Base-by-base conservation (phyloP, 53 echinoderm and acorn worm genomes). In the Temnopleurus reevesii region DNA sequence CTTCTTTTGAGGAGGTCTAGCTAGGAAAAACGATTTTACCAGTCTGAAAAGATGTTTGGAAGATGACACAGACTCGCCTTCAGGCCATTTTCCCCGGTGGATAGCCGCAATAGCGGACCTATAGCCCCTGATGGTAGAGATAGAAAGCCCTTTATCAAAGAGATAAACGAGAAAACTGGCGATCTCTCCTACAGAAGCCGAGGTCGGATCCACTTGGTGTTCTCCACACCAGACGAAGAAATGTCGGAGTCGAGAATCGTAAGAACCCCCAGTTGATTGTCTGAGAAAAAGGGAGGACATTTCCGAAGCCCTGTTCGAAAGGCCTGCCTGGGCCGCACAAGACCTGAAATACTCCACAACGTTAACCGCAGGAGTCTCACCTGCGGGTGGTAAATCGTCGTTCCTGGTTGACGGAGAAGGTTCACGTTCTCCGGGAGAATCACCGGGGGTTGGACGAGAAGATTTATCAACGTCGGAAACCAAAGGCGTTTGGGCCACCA, bases 401-500 rank as follows among this genome's bases (percentile, higher is more conserved):
- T 83, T 33, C 83, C 83, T 0, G 83, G 83, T 56, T 83, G 83
- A 17, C 29, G 55, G 33, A 83, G 83, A 18, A 83, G 55, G 57
- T 83, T 36, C 38, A 55, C 36, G 23, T 26, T 12, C 15, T 35
- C 31, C 0, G 57, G 83, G n/a, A n/a, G n/a, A n/a, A n/a, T n/a
- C n/a, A n/a, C n/a, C n/a, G n/a, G n/a, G n/a, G n/a, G n/a, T 0
- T 24, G 15, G 76, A 41, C 55, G 10, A 89, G 57, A 7, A 89
- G 57, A 17, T 89, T 5, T 5, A 44, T 36, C 18, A 89, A 56
- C 1, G 19, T 28, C 0, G 89, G 89, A 46, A 93, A 91, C 91
- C 91, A 93, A 2, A 61, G 66, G 45, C 46, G n/a, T 82, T 4
- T 65, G 47, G 84, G 91, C 91, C 89, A 89, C 19, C 65, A 89